Conservation (phyloP, 2,113 vertebrate genomes). For the Montifringilla adamsi region DNA sequence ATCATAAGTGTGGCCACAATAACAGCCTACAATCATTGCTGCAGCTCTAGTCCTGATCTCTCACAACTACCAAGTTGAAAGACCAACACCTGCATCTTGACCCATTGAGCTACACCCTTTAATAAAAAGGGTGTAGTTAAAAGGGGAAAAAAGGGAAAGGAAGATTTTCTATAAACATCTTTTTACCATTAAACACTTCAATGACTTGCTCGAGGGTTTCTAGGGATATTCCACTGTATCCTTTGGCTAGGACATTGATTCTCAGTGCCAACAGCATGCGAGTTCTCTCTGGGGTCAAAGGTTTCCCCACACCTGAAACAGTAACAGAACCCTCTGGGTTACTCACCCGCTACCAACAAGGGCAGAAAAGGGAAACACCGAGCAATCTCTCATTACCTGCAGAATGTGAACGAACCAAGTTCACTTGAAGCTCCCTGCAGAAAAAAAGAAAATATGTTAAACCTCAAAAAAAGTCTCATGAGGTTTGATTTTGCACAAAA, state of each 20-base stretch:
- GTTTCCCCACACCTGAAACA: slow-evolving; percentile 89
- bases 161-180: neutral
- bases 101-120: neutral
- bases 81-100: neutral
- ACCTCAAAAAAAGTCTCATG: neutral
- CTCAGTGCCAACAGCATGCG: slow-evolving; percentile 95
- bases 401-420: slow-evolving; percentile 95
- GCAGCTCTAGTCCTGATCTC: neutral
- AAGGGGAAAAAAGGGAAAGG: neutral
- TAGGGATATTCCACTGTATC: slow-evolving; percentile 92
- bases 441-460: neutral
- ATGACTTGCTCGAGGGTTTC: slow-evolving; percentile 90
- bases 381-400: slow-evolving; percentile 77
- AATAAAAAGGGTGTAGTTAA: neutral
- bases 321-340: neutral
- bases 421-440: slow-evolving; percentile 92
- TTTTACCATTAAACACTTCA: slow-evolving; percentile 91
- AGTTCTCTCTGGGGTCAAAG: slow-evolving; percentile 89
- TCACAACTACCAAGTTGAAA: neutral
- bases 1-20: neutral
- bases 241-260: slow-evolving; percentile 97
- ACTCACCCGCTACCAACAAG: neutral
- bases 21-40: neutral
- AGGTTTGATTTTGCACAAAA: neutral
- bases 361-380: neutral